phyloP scores from a whole-genome alignment of 2,888 invertebrate genomes.

The Drosophila helvetica region DNA sequence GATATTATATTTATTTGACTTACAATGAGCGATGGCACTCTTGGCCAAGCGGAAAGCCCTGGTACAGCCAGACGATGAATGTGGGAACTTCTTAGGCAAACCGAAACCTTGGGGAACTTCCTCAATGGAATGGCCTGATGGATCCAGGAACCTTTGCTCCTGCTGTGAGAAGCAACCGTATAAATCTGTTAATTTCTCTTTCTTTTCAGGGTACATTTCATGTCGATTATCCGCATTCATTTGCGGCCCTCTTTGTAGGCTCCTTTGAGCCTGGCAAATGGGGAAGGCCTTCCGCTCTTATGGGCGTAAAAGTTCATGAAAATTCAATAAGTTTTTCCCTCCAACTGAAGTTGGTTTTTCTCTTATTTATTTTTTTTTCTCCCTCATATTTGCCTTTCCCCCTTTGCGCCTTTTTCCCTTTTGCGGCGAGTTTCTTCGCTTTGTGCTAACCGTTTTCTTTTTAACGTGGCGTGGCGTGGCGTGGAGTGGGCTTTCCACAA shows the following conservation, averaged over 20 bases:
- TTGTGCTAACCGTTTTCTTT: slow-evolving; percentile 33
- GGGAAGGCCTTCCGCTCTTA: slow-evolving; percentile 1
- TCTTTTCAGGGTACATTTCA: not conserved
- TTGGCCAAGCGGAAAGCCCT: slow-evolving; percentile 32
- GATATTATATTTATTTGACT: slow-evolving; percentile 36
- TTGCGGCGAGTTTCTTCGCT: slow-evolving; percentile 26
- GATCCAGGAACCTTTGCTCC: not conserved
- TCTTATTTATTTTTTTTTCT: slow-evolving; percentile 39
- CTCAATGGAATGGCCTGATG: too few species aligned
- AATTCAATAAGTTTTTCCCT: slow-evolving; percentile 68
- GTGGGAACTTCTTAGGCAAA: slow-evolving; percentile 14
- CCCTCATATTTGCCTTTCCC: slow-evolving; percentile 25
- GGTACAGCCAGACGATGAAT: slow-evolving; percentile 8
- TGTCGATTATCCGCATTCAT: not conserved
- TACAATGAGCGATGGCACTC: slow-evolving; percentile 42
- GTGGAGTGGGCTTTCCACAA: slow-evolving; percentile 51
- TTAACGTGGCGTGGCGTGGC: slow-evolving; percentile 7
- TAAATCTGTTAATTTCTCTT: not conserved
- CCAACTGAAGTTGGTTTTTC: slow-evolving; percentile 54
- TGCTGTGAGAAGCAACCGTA: not conserved
- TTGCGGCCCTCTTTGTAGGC: not conserved
- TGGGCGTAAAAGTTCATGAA: slow-evolving; percentile 56
- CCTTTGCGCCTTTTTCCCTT: slow-evolving; percentile 27
- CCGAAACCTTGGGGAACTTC: not conserved
- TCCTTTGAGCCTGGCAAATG: not conserved